Evolutionary conservation across 1,140 invertebrate species (phyloP).

Genomic region (Artemia franciscana): DNA sequence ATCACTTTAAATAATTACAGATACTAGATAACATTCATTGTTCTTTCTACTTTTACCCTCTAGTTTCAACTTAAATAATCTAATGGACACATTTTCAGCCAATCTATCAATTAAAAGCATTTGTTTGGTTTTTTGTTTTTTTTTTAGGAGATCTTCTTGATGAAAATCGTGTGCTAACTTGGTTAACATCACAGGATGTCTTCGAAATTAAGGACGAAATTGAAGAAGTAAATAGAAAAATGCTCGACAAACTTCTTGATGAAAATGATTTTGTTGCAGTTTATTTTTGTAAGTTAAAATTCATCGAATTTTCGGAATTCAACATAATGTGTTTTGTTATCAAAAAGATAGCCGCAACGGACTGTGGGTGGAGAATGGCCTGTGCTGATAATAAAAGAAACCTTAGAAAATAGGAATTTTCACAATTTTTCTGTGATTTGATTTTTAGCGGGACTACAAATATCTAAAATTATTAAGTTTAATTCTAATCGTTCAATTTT

Average conservation of each 20-base stretch:
- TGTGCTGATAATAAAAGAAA: no score
- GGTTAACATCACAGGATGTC: conserved; percentile 79
- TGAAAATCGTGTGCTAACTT: conserved; percentile 57
- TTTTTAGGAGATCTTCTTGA: conserved; percentile 48
- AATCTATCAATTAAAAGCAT: not conserved
- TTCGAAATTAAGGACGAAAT: conserved; percentile 92
- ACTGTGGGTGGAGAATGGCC: no score
- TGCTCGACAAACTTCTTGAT: conserved; percentile 76
- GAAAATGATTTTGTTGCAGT: conserved; percentile 87
- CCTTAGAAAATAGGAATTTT: no score
- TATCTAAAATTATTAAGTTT: no score
- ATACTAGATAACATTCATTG: not conserved
- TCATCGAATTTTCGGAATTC: no score
- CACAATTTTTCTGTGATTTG: no score
- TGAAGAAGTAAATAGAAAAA: conserved; percentile 81
- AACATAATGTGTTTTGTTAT: no score
- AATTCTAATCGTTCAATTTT: no score
- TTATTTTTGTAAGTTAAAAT: conserved; percentile 84
- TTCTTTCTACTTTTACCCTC: conserved; percentile 2
- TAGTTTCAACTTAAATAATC: conserved; percentile 1
- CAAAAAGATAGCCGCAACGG: no score
- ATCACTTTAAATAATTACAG: no score
- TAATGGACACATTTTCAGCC: not conserved
- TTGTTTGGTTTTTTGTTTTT: conserved; percentile 6
- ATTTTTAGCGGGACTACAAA: no score